Conservation (phyloP, 2,113 vertebrate genomes). For the Gambusia affinis region DNA sequence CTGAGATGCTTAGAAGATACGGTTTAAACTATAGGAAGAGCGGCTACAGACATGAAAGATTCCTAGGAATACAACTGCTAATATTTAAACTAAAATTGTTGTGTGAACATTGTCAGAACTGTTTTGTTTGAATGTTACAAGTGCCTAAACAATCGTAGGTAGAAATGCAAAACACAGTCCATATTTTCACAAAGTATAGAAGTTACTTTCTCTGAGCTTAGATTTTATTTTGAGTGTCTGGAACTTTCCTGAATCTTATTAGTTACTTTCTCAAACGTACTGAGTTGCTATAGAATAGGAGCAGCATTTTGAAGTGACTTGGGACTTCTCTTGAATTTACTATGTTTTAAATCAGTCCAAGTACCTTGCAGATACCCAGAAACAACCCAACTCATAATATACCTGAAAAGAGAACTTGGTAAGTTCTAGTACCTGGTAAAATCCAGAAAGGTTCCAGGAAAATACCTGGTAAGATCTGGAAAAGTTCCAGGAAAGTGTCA, state of each 20-base stretch:
- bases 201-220: background rate
- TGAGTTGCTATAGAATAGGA: background rate
- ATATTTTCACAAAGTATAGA: background rate
- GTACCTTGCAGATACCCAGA: background rate
- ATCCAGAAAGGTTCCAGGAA: too few species aligned
- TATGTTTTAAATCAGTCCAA: background rate
- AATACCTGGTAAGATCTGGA: too few species aligned
- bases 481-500: background rate
- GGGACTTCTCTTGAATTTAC: background rate
- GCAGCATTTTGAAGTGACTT: background rate
- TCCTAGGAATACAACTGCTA: background rate
- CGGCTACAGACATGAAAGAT: background rate
- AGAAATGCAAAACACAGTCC: background rate
- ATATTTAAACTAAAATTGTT: conserved; percentile 7
- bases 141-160: conserved; percentile 67
- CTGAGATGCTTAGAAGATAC: background rate
- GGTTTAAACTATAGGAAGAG: background rate
- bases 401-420: background rate
- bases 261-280: too few species aligned
- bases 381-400: background rate
- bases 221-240: too few species aligned
- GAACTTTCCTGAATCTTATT: background rate
- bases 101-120: conserved; percentile 60
- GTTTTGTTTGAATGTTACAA: conserved; percentile 75
- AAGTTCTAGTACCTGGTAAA: background rate